Evolutionary conservation across 2,888 invertebrate genomes (phyloP).

Genomic region (Glyphotaelius pellucidus): DNA sequence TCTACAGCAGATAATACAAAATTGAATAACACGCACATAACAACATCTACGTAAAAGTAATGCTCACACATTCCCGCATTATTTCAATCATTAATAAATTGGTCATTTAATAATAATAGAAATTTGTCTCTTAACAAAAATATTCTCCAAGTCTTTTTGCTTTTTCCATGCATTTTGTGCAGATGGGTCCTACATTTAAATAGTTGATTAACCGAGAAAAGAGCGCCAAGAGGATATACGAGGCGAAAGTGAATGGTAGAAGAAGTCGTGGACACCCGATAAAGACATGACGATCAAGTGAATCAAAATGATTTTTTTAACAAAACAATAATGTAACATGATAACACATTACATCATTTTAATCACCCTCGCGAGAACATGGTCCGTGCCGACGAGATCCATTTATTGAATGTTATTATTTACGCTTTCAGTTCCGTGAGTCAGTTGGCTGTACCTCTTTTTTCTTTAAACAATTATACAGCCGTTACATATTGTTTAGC

Average conservation of each 20-base stretch:
- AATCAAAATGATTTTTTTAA: not conserved
- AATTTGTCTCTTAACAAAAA: too few relatives aligned
- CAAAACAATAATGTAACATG: not conserved
- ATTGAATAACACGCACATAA: not conserved
- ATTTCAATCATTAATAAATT: not conserved
- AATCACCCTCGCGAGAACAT: not conserved
- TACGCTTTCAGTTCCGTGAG: not conserved
- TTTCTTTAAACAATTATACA: not conserved
- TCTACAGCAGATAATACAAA: not conserved
- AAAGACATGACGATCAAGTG: too few relatives aligned
- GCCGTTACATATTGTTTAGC: not conserved
- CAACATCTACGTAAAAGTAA: not conserved
- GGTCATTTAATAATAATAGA: not conserved
- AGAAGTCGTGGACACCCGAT: too few relatives aligned
- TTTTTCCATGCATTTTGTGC: not conserved
- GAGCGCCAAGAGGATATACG: too few relatives aligned
- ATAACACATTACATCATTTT: not conserved
- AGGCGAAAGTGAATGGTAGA: too few relatives aligned
- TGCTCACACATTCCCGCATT: not conserved
- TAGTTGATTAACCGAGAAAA: too few relatives aligned
- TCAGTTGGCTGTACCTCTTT: not conserved
- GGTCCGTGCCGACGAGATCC: not conserved
- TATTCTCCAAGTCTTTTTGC: not conserved
- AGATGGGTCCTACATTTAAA: too few relatives aligned
- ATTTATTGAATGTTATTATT: not conserved